Evolutionary conservation across 2,888 invertebrate species (phyloP), one percentile per base, ranked within the genome.

Genomic region (Eremobia ochroleuca): DNA sequence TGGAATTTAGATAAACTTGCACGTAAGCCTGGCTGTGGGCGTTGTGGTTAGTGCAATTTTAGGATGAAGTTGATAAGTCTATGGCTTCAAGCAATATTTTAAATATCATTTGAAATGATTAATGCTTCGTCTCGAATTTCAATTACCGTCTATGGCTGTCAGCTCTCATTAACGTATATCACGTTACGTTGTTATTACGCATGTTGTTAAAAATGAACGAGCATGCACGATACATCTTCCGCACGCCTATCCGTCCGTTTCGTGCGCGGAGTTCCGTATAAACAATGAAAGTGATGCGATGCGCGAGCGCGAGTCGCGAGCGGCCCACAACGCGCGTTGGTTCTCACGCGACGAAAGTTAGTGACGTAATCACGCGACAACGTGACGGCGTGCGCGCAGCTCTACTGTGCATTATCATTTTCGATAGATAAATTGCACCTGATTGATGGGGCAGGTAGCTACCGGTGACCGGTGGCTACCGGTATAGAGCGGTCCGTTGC

Each of bases 341-440:
- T 96, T 96, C 96, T 94, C 96, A 96, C 95, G 96, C 94, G 93
- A 95, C 91, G 95, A 95, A 95, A 95, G 94, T 92, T 76, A 65
- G 84, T 96, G 94, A 95, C 93, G 95, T 93, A 96, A 96, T 91
- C 83, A 72, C 71, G 87, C 88, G 88, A 86, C 88, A 90, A 85
- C 85, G 87, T 82, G 77, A 79, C 73, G 68, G 61, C 76, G 78
- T 75, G 59, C 62, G 73, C 77, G 69, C 70, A 68, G 73, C 73
- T 73, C 31, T 66, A 46, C 61, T 75, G 43, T 69, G 43, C 58
- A 82, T 88, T 88, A 87, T 69, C 74, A 84, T 83, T 65, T 85
- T 79, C 66, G 37, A 83, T 79, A 68, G 79, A 86, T 87, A 82
- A 82, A 85, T 79, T 83, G 37, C 70, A 66, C 37, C 64, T 73